These are phyloP conservation scores for Drosophila baimaii DNA, from an alignment of 1,140 invertebrate species.

Conservation along the genomic window DNA sequence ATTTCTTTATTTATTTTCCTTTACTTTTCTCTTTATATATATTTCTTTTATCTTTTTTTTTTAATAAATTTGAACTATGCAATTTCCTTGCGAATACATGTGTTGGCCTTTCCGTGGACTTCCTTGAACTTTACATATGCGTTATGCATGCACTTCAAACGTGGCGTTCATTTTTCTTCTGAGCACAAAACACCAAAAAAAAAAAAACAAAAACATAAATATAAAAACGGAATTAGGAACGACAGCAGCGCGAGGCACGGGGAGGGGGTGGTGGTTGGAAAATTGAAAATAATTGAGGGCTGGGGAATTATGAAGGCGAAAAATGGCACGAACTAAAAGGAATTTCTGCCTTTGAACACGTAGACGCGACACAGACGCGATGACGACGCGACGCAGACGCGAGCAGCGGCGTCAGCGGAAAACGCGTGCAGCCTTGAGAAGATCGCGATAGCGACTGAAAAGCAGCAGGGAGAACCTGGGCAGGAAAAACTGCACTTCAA, in stretches of 20 bases:
- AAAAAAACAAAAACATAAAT: conserved; percentile 2
- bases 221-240: conserved; percentile 29
- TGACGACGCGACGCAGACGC: conserved; percentile 50
- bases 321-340: conserved; percentile 68
- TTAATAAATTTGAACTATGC: conserved; percentile 7
- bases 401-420: conserved; percentile 33
- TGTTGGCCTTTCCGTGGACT: conserved; percentile 27
- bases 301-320: conserved; percentile 51
- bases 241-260: no score
- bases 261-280: no score
- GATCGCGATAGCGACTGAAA: conserved; percentile 44
- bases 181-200: conserved; percentile 34
- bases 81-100: conserved; percentile 7
- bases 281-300: conserved; percentile 7
- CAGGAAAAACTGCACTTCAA: conserved; percentile 14
- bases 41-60: conserved; percentile 10
- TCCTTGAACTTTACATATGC: conserved; percentile 37
- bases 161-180: conserved; percentile 58
- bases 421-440: conserved; percentile 61
- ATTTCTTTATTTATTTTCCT: not conserved
- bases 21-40: not conserved
- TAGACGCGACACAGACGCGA: conserved; percentile 58
- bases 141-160: conserved; percentile 51
- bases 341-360: conserved; percentile 75
- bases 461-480: conserved; percentile 7